These are phyloP conservation scores for Mirza zaza DNA, from an alignment of 2,113 vertebrate genomes.

Conservation along the genomic window DNA sequence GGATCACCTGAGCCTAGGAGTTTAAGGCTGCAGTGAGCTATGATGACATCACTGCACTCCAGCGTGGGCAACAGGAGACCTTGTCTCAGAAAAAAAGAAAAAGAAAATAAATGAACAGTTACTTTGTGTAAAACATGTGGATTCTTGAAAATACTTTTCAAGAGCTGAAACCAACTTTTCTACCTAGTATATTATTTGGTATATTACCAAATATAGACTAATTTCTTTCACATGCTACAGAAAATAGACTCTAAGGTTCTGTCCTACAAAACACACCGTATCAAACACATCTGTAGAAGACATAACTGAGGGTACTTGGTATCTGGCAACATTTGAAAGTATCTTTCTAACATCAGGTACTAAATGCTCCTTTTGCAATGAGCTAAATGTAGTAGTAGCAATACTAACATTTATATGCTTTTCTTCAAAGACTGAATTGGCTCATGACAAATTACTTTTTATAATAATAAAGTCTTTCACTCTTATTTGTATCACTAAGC, in stretches of 20 bases:
- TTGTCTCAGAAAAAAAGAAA: too few species aligned
- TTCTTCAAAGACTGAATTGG: conserved; percentile 35
- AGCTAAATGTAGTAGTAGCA: neutral
- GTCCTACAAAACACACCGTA: conserved; percentile 11
- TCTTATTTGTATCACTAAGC: neutral
- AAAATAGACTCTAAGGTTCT: neutral
- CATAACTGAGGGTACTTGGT: neutral
- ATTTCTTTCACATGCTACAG: conserved; percentile 42
- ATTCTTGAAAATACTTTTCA: conserved; percentile 33
- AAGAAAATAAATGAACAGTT: neutral
- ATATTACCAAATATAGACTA: conserved; percentile 28
- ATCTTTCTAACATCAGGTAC: neutral
- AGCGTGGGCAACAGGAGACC: too few species aligned
- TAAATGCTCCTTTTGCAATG: neutral
- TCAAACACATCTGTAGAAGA: conserved; percentile 6
- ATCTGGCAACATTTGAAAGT: conserved; percentile 30
- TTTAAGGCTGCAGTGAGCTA: too few species aligned
- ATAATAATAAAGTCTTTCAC: neutral
- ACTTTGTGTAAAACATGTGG: neutral
- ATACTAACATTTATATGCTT: neutral
- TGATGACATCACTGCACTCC: too few species aligned
- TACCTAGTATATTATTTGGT: conserved; percentile 10
- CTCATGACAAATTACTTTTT: conserved; percentile 43
- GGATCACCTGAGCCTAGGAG: too few species aligned
- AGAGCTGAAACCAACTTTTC: conserved; percentile 39